These are phyloP conservation scores for Spicauda simplicius DNA, from an alignment of 2,888 invertebrate genomes.

Conservation along the genomic window DNA sequence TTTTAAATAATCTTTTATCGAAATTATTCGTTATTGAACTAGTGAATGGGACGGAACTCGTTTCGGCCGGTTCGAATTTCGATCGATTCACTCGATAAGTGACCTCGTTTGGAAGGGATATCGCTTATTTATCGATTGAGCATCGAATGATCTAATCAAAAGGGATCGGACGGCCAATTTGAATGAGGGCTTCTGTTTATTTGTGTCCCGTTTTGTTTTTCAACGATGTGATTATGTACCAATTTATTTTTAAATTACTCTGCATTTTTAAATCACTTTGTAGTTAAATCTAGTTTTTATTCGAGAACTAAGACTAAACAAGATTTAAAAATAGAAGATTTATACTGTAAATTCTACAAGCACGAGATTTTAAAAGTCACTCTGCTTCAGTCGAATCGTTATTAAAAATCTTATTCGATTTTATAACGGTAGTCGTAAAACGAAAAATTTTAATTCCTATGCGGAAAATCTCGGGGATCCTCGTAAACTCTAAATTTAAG, in stretches of 20 bases:
- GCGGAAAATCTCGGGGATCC: slow-evolving; percentile 48
- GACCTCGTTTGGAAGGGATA: slow-evolving; percentile 80
- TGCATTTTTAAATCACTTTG: too few relatives aligned
- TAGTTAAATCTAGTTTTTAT: slow-evolving; percentile 4
- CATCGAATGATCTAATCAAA: slow-evolving; percentile 70
- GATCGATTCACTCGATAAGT: slow-evolving; percentile 83
- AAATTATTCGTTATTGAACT: slow-evolving; percentile 55
- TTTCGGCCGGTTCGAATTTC: slow-evolving; percentile 78
- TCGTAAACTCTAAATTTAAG: slow-evolving; percentile 59
- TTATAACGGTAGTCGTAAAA: slow-evolving; percentile 45
- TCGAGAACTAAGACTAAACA: slow-evolving; percentile 19
- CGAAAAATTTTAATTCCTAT: slow-evolving; percentile 52
- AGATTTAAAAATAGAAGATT: slow-evolving; percentile 16
- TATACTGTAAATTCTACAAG: slow-evolving; percentile 7
- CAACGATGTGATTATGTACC: neutral
- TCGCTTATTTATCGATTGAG: slow-evolving; percentile 78
- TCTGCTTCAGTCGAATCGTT: slow-evolving; percentile 22
- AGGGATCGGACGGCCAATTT: slow-evolving; percentile 45
- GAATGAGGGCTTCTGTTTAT: slow-evolving; percentile 40
- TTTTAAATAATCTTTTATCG: slow-evolving; percentile 58
- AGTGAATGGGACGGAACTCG: slow-evolving; percentile 60
- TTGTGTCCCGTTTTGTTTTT: slow-evolving; percentile 18
- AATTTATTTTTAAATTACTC: slow-evolving; percentile 15
- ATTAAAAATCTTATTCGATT: slow-evolving; percentile 33
- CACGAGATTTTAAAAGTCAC: slow-evolving; percentile 25